These are phyloP conservation scores for Antheraea yamamai DNA, from an alignment of 2,888 invertebrate species.

Conservation along the genomic window DNA sequence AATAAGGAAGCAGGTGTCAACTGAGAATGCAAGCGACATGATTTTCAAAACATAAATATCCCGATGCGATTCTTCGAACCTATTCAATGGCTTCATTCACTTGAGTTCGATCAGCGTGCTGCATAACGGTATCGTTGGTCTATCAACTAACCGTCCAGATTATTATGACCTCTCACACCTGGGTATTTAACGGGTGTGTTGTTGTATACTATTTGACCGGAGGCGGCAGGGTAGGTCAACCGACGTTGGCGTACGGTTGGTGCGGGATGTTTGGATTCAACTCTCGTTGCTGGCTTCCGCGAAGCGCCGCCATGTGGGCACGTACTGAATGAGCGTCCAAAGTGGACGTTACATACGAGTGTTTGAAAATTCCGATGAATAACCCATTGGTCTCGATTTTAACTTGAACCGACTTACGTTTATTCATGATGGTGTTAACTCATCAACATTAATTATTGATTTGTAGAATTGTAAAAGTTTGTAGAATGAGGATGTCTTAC, in stretches of 20 bases:
- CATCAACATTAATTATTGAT: neutral
- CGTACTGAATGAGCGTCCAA: slow-evolving; percentile 45
- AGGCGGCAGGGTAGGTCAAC: slow-evolving; percentile 27
- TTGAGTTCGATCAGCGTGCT: slow-evolving; percentile 59
- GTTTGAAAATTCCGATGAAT: slow-evolving; percentile 48
- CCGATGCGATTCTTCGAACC: slow-evolving; percentile 65
- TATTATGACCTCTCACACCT: slow-evolving; percentile 31
- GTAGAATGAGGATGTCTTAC: neutral
- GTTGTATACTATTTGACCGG: slow-evolving; percentile 15
- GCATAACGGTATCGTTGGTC: slow-evolving; percentile 70
- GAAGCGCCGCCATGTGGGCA: slow-evolving; percentile 61
- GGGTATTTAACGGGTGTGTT: slow-evolving; percentile 3
- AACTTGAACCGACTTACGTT: slow-evolving; percentile 12
- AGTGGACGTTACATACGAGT: slow-evolving; percentile 23
- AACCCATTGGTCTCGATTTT: slow-evolving; percentile 18
- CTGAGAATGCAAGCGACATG: slow-evolving; percentile 22
- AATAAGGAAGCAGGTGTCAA: slow-evolving; percentile 9
- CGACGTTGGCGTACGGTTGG: slow-evolving; percentile 21
- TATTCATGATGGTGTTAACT: slow-evolving; percentile 1
- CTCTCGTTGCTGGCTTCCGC: slow-evolving; percentile 71
- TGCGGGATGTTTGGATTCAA: slow-evolving; percentile 76
- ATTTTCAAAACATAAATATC: slow-evolving; percentile 61
- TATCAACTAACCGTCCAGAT: slow-evolving; percentile 54
- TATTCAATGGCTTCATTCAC: slow-evolving; percentile 75
- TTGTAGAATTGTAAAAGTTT: neutral